Evolutionary conservation across 2,888 invertebrate genomes (phyloP), one percentile per base, ranked within the genome.

Genomic region (Drosophila differens): DNA sequence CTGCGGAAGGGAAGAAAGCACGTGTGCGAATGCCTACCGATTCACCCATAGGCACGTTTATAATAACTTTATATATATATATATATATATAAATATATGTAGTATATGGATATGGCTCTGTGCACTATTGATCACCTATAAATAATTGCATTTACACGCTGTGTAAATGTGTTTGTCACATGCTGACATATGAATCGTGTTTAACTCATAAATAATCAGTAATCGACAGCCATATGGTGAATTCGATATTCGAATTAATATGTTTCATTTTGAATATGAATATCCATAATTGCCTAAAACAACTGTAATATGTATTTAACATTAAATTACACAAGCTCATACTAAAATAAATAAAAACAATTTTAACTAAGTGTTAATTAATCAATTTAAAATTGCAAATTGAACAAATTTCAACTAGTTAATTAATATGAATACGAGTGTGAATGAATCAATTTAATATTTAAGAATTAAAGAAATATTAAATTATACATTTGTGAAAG

Each of bases 111-210:
- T 61, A 59, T 52, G 65, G 55, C 59, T 37, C 57, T 49, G 54
- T 53, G 79, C 51, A 35, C 53, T 47, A 58, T 66, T 71, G 58
- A 55, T 71, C 61, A 70, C 28, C 67, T 71, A 62, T 70, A 84
- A 90, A 85, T 90, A 84, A 91, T 90, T 88, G 81, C 83, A 84
- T 74, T 84, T 81, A 75, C 82, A 82, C 81, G 87, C 83, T 82
- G 72, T 76, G 72, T 74, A 70, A 71, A 74, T 72, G 73, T 73
- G 70, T 63, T 60, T 62, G 67, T 54, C 54, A 67, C 47, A 54
- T 53, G 41, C 39, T 71, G 70, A 53, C 53, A 53, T 59, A 51
- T 39, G 35, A 52, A 70, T 69, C 37, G 61, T 37, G 30, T 3
- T 30, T 51, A 35, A 22, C 25, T n/a, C 52, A 32, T 70, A 35